Conservation (phyloP, 2,797 vertebrate species). For the Rhodeus uyekii region DNA sequence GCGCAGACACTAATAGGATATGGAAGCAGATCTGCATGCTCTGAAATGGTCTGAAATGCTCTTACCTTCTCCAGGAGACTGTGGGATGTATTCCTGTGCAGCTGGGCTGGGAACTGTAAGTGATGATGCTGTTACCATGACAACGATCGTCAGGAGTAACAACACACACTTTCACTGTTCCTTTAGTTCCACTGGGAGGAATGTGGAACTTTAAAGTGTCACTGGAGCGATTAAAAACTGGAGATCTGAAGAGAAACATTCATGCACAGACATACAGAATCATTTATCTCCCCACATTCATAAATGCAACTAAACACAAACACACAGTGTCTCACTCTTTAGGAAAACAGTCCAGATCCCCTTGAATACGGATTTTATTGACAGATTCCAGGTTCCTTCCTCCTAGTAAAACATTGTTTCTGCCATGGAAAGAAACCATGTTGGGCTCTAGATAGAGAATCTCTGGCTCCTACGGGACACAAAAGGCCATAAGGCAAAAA, state of each 20-base stretch:
- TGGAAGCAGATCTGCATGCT: neutral
- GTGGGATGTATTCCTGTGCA: slow-evolving; percentile 77
- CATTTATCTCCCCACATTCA: neutral
- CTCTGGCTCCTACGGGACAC: slow-evolving; percentile 48
- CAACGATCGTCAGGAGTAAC: slow-evolving; percentile 78
- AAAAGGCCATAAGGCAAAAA: neutral
- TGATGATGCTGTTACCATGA: slow-evolving; percentile 68
- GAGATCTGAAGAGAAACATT: slow-evolving; percentile 70
- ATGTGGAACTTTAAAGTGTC: slow-evolving; percentile 82
- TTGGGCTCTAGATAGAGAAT: slow-evolving; percentile 79
- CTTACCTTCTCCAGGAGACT: slow-evolving; percentile 85
- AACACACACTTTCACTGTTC: slow-evolving; percentile 77
- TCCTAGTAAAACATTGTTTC: slow-evolving; percentile 76
- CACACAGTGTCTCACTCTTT: slow-evolving; percentile 77
- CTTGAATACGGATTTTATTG: slow-evolving; percentile 78
- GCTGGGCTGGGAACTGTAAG: slow-evolving; percentile 79
- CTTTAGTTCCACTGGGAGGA: slow-evolving; percentile 78
- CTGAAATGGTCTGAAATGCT: neutral
- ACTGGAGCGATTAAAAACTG: slow-evolving; percentile 75
- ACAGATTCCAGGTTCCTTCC: slow-evolving; percentile 82
- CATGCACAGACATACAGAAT: neutral
- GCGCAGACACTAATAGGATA: neutral
- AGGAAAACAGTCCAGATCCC: slow-evolving; percentile 74
- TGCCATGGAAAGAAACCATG: slow-evolving; percentile 82
- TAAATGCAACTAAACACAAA: neutral